Evolutionary conservation across 2,113 vertebrate genomes (phyloP), one percentile per base, ranked within the genome.

Genomic region (Amphiprion ocellaris): DNA sequence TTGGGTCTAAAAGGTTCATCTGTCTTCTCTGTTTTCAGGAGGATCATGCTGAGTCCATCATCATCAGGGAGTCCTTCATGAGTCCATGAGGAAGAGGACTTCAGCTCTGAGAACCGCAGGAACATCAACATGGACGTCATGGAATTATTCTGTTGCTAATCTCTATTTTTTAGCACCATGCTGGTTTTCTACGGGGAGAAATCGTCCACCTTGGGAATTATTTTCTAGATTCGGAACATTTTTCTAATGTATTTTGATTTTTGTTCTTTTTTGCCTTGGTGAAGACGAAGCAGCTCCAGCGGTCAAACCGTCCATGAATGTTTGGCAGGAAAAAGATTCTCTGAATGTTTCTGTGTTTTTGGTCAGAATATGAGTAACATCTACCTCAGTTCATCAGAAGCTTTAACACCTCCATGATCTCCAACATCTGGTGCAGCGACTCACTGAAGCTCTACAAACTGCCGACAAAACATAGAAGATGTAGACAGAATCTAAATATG

Each of bases 311-410:
- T 26, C 26, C 26, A 26, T 1, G 26, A 82, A 83, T 74, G 85
- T 85, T 74, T 37, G 68, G 56, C 21, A 21, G 28, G 24, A 37
- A 19, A 23, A 39, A 77, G 55, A 80, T 69, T 75, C 59, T 79
- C 28, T 39, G 70, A 52, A 66, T 83, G 59, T 54, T 60, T 87
- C 77, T 85, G 53, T 30, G 81, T 86, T 71, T 21, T 26, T 71
- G 62, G 92, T 94, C 91, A 89, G 79, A 90, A 90, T 58, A 67
- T 87, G 76, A 37, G 81, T 87, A 81, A 81, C 92, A 85, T 93
- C 93, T 95, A 95, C 94, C 94, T 95, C 94, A 91, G 87, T 87
- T 86, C 83, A 78, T 89, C 65, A 70, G 77, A 87, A 85, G 87
- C 87, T 92, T 91, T 84, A 87, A 82, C 76, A 28, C 63, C 83